Evolutionary conservation across 2,888 invertebrate species (phyloP), one percentile per base, ranked within the genome.

Genomic region (Pheosia gnoma): DNA sequence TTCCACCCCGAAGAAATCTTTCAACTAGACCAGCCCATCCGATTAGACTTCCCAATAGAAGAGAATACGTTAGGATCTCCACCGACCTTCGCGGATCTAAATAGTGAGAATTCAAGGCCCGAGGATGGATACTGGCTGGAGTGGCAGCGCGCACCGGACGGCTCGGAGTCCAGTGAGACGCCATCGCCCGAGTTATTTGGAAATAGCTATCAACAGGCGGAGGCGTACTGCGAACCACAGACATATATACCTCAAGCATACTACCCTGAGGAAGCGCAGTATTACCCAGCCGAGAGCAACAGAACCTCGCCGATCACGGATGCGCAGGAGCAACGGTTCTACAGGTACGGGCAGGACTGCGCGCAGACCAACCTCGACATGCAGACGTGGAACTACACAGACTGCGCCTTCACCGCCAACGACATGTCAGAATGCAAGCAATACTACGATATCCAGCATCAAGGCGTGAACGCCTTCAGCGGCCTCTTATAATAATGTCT

Each of bases 1-100:
- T 96, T 96, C 82, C 96, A 96, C 79, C 96, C 96, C 0, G 96
- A 96, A 80, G 96, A 96, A 84, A 96, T 96, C 68, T 96, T 96
- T 86, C 96, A 96, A 82, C 86, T 96, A 63, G 96, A 96, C 78
- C 96, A 96, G 79, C 96, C 96, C 0, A 93, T 96, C 51, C 90
- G 96, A 73, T 88, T 95, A 0, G 96, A 96, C 76, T 96, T 95
- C 70, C 88, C 93, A 0, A 86, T 93, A 66, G 94, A 94, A 70
- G 90, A 90, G 58, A 90, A 85, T 63, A 84, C 94, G 0, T 82
- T 95, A 10, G 92, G 95, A 76, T 96, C 96, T 0, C 96, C 96
- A 0, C 95, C 96, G 0, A 96, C 96, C 0, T 91, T 97, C 61
- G 93, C 96, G 5, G 96, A 97, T 72, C 89, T 97, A 5, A 96